These are phyloP conservation scores for Pantelozetes paolii DNA, from an alignment of 2,888 invertebrate genomes.

Conservation along the genomic window DNA sequence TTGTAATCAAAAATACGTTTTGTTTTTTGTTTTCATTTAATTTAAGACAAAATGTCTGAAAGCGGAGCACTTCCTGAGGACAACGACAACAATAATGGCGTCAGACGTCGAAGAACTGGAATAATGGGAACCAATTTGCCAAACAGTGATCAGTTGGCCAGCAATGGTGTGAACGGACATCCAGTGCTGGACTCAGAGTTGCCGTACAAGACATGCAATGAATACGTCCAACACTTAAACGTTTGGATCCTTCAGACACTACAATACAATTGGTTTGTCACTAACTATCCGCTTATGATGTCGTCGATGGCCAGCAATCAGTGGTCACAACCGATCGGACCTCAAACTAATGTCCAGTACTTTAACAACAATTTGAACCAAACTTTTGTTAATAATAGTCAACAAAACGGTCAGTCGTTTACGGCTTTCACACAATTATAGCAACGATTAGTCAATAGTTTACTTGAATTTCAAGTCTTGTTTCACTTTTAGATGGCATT, in stretches of 20 bases:
- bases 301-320: neutral
- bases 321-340: neutral
- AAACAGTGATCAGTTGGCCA: neutral
- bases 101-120: conserved; percentile 7
- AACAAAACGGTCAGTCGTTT: too few relatives aligned
- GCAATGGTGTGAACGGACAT: neutral
- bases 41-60: neutral
- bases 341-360: neutral
- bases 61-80: neutral
- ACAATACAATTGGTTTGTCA: conserved; percentile 18
- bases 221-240: conserved; percentile 30
- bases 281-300: conserved; percentile 18
- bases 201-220: conserved; percentile 25
- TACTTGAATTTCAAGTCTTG: neutral
- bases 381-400: neutral
- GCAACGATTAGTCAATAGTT: too few relatives aligned
- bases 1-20: neutral
- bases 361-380: neutral
- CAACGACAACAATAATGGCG: neutral
- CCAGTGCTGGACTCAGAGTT: neutral
- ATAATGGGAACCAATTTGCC: neutral
- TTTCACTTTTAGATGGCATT: conserved; percentile 17
- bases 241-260: conserved; percentile 26
- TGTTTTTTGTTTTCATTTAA: neutral
- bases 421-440: too few relatives aligned